Evolutionary conservation across 2,113 vertebrate genomes (phyloP).

Genomic region (Pionites leucogaster): DNA sequence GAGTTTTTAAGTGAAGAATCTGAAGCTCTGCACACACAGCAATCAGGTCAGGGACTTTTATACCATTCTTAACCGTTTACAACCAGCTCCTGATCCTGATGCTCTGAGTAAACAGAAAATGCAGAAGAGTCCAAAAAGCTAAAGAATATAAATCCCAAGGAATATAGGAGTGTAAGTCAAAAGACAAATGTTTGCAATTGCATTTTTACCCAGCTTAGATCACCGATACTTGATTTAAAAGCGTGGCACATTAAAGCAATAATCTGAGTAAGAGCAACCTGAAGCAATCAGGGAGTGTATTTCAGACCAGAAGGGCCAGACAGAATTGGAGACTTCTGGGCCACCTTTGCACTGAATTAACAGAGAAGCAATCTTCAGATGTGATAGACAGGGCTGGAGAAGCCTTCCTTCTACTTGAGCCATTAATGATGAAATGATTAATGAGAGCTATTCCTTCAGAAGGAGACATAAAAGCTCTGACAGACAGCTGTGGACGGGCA

Average conservation of each 20-base stretch:
- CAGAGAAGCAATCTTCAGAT: background rate
- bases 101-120: background rate
- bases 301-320: slow-evolving; percentile 25
- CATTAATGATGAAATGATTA: slow-evolving; percentile 74
- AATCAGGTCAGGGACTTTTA: background rate
- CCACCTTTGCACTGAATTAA: slow-evolving; percentile 54
- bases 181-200: background rate
- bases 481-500: slow-evolving; percentile 73
- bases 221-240: background rate
- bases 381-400: background rate
- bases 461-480: slow-evolving; percentile 65
- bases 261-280: background rate
- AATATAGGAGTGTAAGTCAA: background rate
- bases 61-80: background rate
- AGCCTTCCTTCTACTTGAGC: background rate
- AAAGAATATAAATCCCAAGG: background rate
- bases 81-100: background rate
- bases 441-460: slow-evolving; percentile 64
- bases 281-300: background rate
- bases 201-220: background rate
- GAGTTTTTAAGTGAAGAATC: background rate
- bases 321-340: slow-evolving; percentile 2
- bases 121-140: background rate
- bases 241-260: background rate
- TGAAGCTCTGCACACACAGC: background rate